phyloP scores from a whole-genome alignment of 2,888 invertebrate genomes.

The Euplagia quadripunctaria region DNA sequence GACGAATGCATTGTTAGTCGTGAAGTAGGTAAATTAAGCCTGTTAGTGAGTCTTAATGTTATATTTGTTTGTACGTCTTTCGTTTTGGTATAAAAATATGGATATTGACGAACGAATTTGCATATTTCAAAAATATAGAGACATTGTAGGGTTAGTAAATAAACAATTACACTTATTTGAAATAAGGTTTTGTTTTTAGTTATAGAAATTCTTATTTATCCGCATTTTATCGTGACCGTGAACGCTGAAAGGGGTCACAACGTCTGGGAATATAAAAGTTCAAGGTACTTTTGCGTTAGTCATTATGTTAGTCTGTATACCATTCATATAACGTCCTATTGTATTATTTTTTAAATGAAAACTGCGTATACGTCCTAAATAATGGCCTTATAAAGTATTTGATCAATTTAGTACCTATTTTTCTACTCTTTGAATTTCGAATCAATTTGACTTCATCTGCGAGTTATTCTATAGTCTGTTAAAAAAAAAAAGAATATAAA shows the following conservation, averaged over 20 bases:
- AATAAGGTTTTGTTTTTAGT: neutral
- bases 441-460: neutral
- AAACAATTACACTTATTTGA: too few species aligned
- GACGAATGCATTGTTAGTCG: too few species aligned
- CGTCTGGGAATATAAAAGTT: slow-evolving; percentile 13
- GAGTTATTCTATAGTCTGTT: neutral
- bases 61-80: too few species aligned
- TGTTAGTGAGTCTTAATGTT: too few species aligned
- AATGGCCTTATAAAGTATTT: neutral
- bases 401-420: neutral
- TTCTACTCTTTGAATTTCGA: neutral
- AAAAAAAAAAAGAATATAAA: neutral
- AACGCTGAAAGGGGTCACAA: slow-evolving; percentile 14
- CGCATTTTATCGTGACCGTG: slow-evolving; percentile 12
- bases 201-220: slow-evolving; percentile 10
- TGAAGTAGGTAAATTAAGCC: too few species aligned
- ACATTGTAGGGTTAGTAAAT: too few species aligned
- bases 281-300: slow-evolving; percentile 10
- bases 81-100: too few species aligned
- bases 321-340: slow-evolving; percentile 3
- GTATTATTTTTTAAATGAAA: neutral
- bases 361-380: neutral
- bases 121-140: too few species aligned
- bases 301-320: slow-evolving; percentile 1
- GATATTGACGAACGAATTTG: too few species aligned